Evolutionary conservation across 2,113 vertebrate species (phyloP).

Genomic region (Chelonoidis abingdonii): DNA sequence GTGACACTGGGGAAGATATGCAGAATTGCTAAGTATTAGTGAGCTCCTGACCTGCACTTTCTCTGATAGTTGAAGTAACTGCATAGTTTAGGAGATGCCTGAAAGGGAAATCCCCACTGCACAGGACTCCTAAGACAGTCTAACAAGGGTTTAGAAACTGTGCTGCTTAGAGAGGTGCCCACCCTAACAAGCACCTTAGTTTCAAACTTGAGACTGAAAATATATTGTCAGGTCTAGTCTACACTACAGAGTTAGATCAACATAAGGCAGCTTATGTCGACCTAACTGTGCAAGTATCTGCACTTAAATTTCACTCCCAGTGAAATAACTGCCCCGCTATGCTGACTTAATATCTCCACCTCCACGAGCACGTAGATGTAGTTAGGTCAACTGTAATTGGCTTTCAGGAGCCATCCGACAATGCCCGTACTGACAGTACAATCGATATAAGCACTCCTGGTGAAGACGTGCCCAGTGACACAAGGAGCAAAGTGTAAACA

Average conservation of each 20-base stretch:
- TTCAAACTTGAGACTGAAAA: neutral
- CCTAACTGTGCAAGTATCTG: no score
- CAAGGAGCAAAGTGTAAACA: neutral
- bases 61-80: fast-evolving
- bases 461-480: neutral
- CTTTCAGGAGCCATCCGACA: neutral
- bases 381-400: no score
- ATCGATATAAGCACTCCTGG: neutral
- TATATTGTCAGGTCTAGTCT: neutral
- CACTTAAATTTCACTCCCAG: no score
- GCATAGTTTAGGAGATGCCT: neutral
- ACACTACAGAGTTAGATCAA: no score
- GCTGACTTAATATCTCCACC: no score
- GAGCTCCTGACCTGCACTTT: neutral
- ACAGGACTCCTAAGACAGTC: neutral
- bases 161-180: neutral
- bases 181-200: neutral
- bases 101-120: fast-evolving
- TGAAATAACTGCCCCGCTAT: no score
- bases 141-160: fast-evolving
- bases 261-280: no score
- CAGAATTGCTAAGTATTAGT: neutral
- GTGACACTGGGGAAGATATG: slow-evolving; percentile 5
- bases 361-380: no score
- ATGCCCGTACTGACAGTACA: neutral